Evolutionary conservation across 30 jellyfish, hydroid and myxozoan species (phyloP).

Genomic region (Aurelia coerulea): DNA sequence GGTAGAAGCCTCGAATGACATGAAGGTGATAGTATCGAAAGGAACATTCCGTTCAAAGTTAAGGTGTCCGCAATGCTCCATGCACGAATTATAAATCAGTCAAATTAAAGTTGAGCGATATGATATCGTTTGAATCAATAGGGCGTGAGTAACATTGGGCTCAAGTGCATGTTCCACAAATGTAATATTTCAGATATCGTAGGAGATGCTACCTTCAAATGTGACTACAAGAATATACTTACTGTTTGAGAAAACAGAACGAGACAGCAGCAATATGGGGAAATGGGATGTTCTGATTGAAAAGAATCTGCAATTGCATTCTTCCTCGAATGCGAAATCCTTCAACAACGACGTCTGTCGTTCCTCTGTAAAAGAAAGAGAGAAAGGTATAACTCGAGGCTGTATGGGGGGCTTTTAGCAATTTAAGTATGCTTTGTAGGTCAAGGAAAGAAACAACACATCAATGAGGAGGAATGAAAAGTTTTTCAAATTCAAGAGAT

Average conservation of each 20-base stretch:
- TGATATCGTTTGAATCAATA: no score
- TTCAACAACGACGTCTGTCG: constrained; percentile 76
- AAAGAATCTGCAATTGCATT: constrained; percentile 80
- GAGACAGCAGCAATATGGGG: constrained; percentile 98
- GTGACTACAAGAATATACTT: neutral
- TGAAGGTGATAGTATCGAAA: neutral
- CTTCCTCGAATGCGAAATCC: constrained; percentile 93
- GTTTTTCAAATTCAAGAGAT: no score
- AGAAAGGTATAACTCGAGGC: neutral
- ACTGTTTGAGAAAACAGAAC: constrained; percentile 84
- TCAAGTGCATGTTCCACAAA: no score
- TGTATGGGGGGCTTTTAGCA: neutral
- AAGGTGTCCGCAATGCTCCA: neutral
- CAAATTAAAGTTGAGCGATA: no score
- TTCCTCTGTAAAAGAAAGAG: constrained; percentile 67
- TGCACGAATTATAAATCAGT: no score
- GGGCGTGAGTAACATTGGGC: no score
- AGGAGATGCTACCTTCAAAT: no score
- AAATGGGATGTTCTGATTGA: constrained; percentile 93
- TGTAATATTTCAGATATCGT: no score
- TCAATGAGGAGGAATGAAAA: no score
- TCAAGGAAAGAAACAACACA: no score
- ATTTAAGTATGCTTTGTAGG: neutral
- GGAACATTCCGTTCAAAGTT: neutral
- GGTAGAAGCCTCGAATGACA: neutral